These are phyloP conservation scores for Lepus oiostolus DNA, from an alignment of 2,797 vertebrate species.

Conservation along the genomic window DNA sequence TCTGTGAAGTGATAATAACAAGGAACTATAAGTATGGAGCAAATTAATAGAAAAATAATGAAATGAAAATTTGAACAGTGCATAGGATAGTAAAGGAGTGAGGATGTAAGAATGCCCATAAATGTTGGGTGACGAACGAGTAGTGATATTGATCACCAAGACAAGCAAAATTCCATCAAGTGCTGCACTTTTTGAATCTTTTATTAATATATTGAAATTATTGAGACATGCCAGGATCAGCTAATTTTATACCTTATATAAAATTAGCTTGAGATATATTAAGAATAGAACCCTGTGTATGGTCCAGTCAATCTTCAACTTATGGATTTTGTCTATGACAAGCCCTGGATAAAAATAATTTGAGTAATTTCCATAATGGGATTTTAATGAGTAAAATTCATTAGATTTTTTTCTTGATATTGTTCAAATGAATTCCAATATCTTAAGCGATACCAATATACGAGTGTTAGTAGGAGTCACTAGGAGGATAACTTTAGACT, in stretches of 20 bases:
- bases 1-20: neutral
- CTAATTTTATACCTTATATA: neutral
- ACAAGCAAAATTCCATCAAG: neutral
- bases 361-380: conserved; percentile 50
- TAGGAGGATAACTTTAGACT: conserved; percentile 15
- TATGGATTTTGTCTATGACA: conserved; percentile 25
- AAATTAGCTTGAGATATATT: conserved; percentile 27
- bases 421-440: conserved; percentile 48
- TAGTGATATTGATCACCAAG: neutral
- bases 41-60: neutral
- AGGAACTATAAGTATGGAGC: neutral
- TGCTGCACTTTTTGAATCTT: neutral
- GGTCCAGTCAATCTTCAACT: neutral
- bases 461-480: conserved; percentile 27
- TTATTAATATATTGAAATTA: conserved; percentile 1
- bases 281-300: neutral
- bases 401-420: neutral
- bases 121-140: neutral
- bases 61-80: neutral
- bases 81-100: neutral
- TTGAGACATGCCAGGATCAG: neutral
- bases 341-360: conserved; percentile 32
- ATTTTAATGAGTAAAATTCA: conserved; percentile 63
- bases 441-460: conserved; percentile 43
- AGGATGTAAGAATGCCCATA: neutral